Percentiles rank a stretch among this genome's conserved stretches.
phyloP scores from a whole-genome alignment of 2,888 invertebrate genomes.

The Philonicus albiceps region DNA sequence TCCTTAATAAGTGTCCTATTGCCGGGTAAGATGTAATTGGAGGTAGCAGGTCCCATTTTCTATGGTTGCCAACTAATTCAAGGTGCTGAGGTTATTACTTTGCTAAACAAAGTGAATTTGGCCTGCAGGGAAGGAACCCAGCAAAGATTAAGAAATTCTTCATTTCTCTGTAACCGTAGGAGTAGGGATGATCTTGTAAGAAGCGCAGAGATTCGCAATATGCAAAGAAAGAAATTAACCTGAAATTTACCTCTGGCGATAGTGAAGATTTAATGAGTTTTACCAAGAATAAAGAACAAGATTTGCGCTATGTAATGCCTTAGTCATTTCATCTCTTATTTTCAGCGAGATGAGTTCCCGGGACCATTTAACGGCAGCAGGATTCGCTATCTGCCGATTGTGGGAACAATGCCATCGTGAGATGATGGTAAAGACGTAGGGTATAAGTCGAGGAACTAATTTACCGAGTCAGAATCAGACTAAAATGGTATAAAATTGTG shows the following conservation, averaged over 20 bases:
- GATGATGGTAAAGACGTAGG: background rate
- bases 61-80: background rate
- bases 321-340: background rate
- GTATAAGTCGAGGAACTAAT: background rate
- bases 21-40: background rate
- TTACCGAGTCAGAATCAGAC: background rate
- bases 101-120: background rate
- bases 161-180: background rate
- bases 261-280: conserved; percentile 24
- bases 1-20: background rate
- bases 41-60: background rate
- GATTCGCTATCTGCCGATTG: background rate
- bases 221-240: conserved; percentile 15
- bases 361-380: background rate
- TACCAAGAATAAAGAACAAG: background rate
- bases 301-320: background rate
- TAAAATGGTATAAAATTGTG: background rate
- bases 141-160: background rate
- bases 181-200: background rate
- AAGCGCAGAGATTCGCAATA: background rate
- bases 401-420: background rate
- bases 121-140: background rate
- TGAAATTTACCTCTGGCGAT: background rate
- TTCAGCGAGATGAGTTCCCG: background rate
- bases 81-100: background rate